Percentiles rank a stretch among this genome's conserved stretches.
These are phyloP conservation scores for Tachysurus fulvidraco DNA, from an alignment of 2,113 vertebrate species.

Conservation along the genomic window DNA sequence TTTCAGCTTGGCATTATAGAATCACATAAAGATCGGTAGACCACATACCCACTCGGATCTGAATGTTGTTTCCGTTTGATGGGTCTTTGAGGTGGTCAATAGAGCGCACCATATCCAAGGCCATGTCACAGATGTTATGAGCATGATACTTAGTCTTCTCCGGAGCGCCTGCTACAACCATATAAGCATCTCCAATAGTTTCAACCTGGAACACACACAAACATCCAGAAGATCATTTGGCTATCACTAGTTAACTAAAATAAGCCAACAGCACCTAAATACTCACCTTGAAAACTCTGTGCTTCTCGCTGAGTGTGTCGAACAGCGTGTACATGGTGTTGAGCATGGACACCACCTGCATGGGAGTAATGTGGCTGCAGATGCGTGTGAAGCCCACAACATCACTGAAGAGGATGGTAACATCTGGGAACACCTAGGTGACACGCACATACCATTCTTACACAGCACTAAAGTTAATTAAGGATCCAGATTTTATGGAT, in stretches of 20 bases:
- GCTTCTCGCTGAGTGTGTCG: constrained; percentile 76
- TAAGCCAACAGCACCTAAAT: neutral
- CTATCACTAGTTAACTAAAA: neutral
- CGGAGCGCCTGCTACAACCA: constrained; percentile 72
- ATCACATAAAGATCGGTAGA: neutral
- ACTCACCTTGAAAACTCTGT: constrained; percentile 73
- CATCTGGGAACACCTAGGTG: constrained; percentile 73
- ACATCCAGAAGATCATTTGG: neutral
- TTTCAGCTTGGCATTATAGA: neutral
- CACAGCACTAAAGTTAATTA: neutral
- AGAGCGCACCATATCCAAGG: constrained; percentile 75
- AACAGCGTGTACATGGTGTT: constrained; percentile 77
- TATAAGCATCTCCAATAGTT: constrained; percentile 74
- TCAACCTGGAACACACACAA: constrained; percentile 63
- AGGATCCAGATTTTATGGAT: neutral
- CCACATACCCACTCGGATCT: constrained; percentile 73
- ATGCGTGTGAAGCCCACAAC: constrained; percentile 75
- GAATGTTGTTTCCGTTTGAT: constrained; percentile 75
- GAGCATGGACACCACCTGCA: constrained; percentile 77
- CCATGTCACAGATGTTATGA: constrained; percentile 79
- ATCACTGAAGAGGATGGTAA: constrained; percentile 75
- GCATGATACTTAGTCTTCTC: constrained; percentile 76
- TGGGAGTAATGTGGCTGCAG: constrained; percentile 75
- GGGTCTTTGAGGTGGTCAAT: constrained; percentile 76
- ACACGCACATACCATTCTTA: neutral